Percentiles rank a stretch among this genome's conserved stretches.
phyloP scores from a whole-genome alignment of 1,140 invertebrate genomes.

The Drosophila suzukii region DNA sequence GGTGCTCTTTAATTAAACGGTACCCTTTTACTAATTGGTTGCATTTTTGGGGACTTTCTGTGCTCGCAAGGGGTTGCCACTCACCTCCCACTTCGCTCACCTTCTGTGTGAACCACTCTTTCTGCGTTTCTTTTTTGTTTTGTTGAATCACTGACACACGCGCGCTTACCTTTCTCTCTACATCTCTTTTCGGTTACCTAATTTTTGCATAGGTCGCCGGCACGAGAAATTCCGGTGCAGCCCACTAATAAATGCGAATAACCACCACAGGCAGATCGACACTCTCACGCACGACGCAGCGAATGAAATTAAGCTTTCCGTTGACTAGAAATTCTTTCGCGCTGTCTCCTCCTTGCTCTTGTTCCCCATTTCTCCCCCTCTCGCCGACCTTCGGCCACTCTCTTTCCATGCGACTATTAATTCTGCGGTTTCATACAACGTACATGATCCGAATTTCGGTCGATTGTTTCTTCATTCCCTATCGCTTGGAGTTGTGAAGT shows the following conservation, averaged over 20 bases:
- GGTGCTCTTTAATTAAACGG: conserved; percentile 16
- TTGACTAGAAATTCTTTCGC: conserved; percentile 57
- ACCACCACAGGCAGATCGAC: neutral
- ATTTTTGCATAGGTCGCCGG: conserved; percentile 46
- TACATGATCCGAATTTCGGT: neutral
- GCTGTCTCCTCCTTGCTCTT: conserved; percentile 28
- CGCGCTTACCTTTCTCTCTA: conserved; percentile 4
- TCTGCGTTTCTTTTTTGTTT: neutral
- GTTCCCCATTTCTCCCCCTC: neutral
- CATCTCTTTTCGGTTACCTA: conserved; percentile 44
- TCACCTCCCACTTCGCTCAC: neutral
- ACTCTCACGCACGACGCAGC: conserved; percentile 5
- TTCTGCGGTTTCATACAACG: conserved; percentile 53
- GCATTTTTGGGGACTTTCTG: conserved; percentile 9
- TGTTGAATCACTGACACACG: conserved; percentile 32
- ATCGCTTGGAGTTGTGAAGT: no score
- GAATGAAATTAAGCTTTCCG: conserved; percentile 40
- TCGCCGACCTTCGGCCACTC: conserved; percentile 2
- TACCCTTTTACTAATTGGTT: conserved; percentile 8
- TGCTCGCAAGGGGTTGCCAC: conserved; percentile 19
- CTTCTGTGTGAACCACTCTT: neutral
- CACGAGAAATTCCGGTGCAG: conserved; percentile 39
- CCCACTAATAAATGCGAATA: neutral
- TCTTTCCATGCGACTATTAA: conserved; percentile 53
- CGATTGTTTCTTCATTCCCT: neutral